phyloP scores from a whole-genome alignment of 2,113 vertebrate genomes.

The Sapayoa aenigma region DNA sequence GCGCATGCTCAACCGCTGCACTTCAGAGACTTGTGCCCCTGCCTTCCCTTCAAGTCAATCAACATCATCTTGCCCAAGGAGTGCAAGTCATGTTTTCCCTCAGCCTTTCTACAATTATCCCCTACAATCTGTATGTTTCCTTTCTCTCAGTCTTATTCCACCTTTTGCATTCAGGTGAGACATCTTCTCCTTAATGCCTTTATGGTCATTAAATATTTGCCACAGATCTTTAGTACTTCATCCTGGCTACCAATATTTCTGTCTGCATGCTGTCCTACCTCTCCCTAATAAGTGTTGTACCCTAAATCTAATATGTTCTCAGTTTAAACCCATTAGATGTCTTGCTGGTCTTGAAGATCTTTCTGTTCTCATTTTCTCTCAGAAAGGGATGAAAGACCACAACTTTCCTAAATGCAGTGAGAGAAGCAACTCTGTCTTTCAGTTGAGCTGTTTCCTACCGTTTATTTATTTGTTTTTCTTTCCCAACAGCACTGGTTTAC shows the following conservation, averaged over 20 bases:
- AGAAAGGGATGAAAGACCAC: background rate
- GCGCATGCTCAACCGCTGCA: rapidly evolving
- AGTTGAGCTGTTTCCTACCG: background rate
- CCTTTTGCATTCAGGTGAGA: background rate
- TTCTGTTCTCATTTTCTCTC: background rate
- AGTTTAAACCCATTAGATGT: background rate
- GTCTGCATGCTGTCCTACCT: background rate
- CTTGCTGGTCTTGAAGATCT: background rate
- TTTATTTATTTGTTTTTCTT: conserved; percentile 32
- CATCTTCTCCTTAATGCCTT: background rate
- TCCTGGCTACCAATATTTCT: background rate
- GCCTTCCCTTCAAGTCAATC: background rate
- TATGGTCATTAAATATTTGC: background rate
- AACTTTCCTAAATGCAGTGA: background rate
- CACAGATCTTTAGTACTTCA: background rate
- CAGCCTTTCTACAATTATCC: background rate
- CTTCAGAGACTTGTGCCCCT: background rate
- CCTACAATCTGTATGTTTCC: background rate
- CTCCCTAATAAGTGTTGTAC: background rate
- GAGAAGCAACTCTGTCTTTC: background rate
- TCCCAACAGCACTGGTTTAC: conserved; percentile 85
- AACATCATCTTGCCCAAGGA: background rate
- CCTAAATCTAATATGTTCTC: background rate
- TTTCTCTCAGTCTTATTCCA: background rate
- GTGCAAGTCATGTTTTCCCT: background rate